Evolutionary conservation across 2,888 invertebrate species (phyloP).

Genomic region (Caenorhabditis japonica): DNA sequence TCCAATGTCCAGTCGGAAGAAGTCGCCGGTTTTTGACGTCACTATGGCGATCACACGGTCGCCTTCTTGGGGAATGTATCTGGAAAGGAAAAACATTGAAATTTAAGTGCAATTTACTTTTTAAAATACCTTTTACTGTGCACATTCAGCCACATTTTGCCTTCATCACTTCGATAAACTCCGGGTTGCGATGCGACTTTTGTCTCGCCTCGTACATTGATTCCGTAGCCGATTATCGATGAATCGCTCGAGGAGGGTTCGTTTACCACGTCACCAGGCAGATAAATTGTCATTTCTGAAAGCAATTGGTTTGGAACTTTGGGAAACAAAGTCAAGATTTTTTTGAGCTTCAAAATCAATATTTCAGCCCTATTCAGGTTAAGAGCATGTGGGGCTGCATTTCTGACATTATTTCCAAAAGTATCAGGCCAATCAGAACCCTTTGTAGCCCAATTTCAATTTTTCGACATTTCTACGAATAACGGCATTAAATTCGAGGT

Average conservation of each 20-base stretch:
- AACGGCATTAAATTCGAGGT: too few species aligned
- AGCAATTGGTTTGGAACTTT: too few species aligned
- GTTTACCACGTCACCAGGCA: slow-evolving; percentile 50
- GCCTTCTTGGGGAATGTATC: slow-evolving; percentile 73
- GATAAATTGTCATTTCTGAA: slow-evolving; percentile 39
- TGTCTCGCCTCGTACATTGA: slow-evolving; percentile 52
- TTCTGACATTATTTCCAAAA: too few species aligned
- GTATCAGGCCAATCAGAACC: too few species aligned
- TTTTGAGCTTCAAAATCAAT: not conserved
- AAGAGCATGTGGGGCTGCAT: too few species aligned
- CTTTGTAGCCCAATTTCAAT: too few species aligned
- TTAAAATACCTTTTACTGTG: slow-evolving; percentile 58
- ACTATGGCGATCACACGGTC: slow-evolving; percentile 75
- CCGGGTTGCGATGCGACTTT: slow-evolving; percentile 58
- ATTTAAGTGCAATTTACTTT: not conserved
- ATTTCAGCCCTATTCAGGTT: not conserved
- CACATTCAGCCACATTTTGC: slow-evolving; percentile 64
- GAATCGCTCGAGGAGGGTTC: slow-evolving; percentile 47
- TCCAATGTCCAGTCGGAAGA: slow-evolving; percentile 74
- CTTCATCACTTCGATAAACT: slow-evolving; percentile 40
- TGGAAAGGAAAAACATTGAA: slow-evolving; percentile 35
- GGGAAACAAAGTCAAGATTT: not conserved
- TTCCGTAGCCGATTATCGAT: slow-evolving; percentile 57
- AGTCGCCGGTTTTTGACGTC: slow-evolving; percentile 68
- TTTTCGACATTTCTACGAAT: too few species aligned